A percentile compares a stretch with the other conserved stretches of the same genome.
Conservation (phyloP, 2,113 vertebrate genomes). For the Eubucco bourcierii region DNA sequence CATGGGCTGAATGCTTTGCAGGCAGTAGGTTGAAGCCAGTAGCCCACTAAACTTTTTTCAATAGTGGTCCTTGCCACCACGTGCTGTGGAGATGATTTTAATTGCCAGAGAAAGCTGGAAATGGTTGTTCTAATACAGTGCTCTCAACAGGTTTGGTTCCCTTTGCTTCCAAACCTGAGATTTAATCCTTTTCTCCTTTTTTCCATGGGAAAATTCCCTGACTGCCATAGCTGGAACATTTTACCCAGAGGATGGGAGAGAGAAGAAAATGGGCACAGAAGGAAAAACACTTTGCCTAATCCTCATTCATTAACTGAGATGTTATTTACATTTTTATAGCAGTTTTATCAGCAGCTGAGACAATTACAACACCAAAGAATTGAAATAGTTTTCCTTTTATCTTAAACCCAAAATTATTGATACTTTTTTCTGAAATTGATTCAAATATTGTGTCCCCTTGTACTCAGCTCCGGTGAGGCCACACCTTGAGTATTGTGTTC, state of each 20-base stretch:
- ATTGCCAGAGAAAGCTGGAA: background rate
- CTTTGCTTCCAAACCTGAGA: background rate
- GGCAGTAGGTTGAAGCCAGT: background rate
- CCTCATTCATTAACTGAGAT: background rate
- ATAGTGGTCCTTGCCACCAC: background rate
- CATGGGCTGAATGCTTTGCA: background rate
- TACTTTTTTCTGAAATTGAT: background rate
- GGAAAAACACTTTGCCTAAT: background rate
- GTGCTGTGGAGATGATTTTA: background rate
- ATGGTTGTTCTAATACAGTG: accelerated
- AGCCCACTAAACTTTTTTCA: background rate
- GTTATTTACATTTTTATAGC: too few relatives aligned
- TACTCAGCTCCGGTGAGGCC: background rate
- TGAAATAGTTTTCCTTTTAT: background rate
- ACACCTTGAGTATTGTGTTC: too few relatives aligned
- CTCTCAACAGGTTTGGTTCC: accelerated
- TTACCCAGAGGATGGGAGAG: background rate
- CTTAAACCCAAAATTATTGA: background rate
- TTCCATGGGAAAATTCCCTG: background rate
- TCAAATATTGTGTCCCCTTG: background rate
- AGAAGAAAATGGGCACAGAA: background rate
- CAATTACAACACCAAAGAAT: background rate
- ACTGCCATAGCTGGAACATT: background rate
- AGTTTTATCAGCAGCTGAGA: background rate
- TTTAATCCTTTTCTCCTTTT: background rate